These are phyloP conservation scores for Lineus longissimus DNA, from an alignment of 1,140 invertebrate species.

Conservation along the genomic window DNA sequence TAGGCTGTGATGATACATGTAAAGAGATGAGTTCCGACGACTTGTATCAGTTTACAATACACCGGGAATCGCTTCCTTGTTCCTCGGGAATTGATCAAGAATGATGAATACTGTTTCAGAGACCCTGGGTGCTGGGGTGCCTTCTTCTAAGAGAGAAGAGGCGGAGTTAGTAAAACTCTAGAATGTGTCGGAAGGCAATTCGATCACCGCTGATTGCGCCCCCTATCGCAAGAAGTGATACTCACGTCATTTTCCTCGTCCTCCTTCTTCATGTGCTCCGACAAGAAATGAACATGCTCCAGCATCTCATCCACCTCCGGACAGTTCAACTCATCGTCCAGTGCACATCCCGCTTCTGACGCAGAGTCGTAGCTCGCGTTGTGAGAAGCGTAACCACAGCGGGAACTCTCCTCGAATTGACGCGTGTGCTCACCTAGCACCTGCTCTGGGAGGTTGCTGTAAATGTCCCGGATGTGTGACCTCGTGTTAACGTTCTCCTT, in stretches of 20 bases:
- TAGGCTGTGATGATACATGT: background rate
- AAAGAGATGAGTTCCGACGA: background rate
- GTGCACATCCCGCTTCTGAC: too few species aligned
- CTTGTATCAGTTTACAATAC: background rate
- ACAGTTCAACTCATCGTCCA: constrained; percentile 39
- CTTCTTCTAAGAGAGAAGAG: background rate
- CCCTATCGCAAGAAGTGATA: background rate
- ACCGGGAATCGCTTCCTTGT: background rate
- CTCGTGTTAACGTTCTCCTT: background rate
- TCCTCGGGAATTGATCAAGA: background rate
- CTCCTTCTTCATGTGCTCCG: constrained; percentile 82
- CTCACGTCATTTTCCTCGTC: constrained; percentile 27
- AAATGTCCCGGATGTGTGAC: background rate
- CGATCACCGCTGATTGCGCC: background rate
- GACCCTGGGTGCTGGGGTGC: background rate
- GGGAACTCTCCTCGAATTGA: background rate
- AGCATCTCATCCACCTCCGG: constrained; percentile 85
- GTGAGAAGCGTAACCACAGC: too few species aligned
- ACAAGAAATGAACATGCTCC: constrained; percentile 91
- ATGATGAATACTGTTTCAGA: background rate
- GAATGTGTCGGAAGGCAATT: background rate
- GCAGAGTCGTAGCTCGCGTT: too few species aligned
- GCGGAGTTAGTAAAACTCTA: background rate
- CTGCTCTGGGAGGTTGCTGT: background rate
- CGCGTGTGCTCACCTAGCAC: background rate